Evolutionary conservation across 2,888 invertebrate genomes (phyloP).

Genomic region (Stenotaenia linearis): DNA sequence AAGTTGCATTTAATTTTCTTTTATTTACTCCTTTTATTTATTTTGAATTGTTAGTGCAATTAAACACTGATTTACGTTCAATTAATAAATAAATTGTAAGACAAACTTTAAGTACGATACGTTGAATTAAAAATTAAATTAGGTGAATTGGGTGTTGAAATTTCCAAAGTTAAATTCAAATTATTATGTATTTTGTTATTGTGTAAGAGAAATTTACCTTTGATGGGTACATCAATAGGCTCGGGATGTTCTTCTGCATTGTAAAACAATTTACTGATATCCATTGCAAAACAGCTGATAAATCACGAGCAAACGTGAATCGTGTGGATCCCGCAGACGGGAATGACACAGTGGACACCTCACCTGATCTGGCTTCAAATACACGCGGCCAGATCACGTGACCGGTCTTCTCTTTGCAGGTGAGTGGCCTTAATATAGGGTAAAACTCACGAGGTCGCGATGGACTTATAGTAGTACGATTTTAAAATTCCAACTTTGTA

Average conservation of each 20-base stretch:
- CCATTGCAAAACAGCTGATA: neutral
- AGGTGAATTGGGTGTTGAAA: too few relatives aligned
- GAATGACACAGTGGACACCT: neutral
- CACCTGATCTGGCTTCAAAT: neutral
- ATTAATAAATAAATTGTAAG: too few relatives aligned
- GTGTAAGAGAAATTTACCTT: too few relatives aligned
- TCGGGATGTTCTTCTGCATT: neutral
- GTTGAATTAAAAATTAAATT: too few relatives aligned
- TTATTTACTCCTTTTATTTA: too few relatives aligned
- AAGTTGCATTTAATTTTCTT: too few relatives aligned
- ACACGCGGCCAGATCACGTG: neutral
- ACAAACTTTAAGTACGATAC: too few relatives aligned
- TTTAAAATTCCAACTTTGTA: too few relatives aligned
- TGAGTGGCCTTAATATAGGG: constrained; percentile 2
- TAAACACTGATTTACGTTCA: too few relatives aligned
- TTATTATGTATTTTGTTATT: too few relatives aligned
- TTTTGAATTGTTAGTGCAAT: too few relatives aligned
- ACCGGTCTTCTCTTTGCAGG: neutral
- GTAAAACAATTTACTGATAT: neutral
- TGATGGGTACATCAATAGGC: neutral
- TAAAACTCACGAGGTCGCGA: neutral
- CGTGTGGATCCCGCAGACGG: neutral
- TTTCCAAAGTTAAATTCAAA: too few relatives aligned
- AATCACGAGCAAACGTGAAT: neutral
- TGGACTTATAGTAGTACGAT: neutral